These are phyloP conservation scores for Chesias legatella DNA, from an alignment of 2,888 invertebrate species.

Conservation along the genomic window DNA sequence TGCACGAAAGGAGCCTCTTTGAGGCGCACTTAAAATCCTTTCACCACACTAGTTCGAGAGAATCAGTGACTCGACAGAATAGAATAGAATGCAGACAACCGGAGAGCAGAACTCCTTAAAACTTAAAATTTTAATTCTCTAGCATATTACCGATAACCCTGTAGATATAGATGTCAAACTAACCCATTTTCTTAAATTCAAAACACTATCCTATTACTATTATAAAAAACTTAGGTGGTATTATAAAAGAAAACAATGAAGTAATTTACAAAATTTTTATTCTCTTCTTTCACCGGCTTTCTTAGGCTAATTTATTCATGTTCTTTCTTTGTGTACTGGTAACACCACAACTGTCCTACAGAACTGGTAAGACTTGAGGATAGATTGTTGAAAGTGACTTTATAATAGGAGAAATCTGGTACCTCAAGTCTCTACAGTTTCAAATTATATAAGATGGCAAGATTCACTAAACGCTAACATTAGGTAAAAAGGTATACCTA, in stretches of 20 bases:
- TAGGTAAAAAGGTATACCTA: slow-evolving; percentile 41
- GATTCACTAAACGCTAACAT: slow-evolving; percentile 78
- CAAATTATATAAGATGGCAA: slow-evolving; percentile 72
- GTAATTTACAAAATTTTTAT: slow-evolving; percentile 77
- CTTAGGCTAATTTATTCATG: slow-evolving; percentile 68
- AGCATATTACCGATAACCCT: too few species aligned
- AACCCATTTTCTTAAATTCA: too few species aligned
- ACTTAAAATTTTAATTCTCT: too few species aligned
- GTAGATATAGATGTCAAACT: too few species aligned
- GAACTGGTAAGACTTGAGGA: slow-evolving; percentile 48
- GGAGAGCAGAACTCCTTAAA: too few species aligned
- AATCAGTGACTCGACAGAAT: too few species aligned
- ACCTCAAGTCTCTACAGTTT: slow-evolving; percentile 48
- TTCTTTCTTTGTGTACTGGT: slow-evolving; percentile 75
- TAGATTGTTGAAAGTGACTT: slow-evolving; percentile 22
- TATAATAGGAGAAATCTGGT: slow-evolving; percentile 11
- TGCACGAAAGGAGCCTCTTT: too few species aligned
- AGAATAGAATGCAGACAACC: too few species aligned
- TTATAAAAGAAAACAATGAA: slow-evolving; percentile 46
- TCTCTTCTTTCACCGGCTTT: slow-evolving; percentile 65
- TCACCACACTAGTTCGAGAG: too few species aligned
- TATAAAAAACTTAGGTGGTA: not conserved
- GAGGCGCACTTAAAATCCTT: too few species aligned
- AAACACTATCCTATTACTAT: too few species aligned
- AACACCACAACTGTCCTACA: slow-evolving; percentile 69